phyloP scores from a whole-genome alignment of 2,888 invertebrate species.

The Lithophane semibrunnea region DNA sequence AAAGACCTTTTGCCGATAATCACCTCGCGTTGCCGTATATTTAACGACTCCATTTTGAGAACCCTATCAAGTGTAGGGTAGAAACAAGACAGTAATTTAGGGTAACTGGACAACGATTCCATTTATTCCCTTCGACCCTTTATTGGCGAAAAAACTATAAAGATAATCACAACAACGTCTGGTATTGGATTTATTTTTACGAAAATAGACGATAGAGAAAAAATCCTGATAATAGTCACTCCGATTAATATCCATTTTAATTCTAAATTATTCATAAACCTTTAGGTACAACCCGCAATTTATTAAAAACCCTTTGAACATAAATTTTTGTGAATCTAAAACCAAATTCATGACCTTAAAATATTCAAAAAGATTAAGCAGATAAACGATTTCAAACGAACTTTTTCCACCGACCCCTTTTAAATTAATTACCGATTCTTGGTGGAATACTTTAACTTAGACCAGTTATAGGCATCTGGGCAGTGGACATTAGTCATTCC shows the following conservation, averaged over 20 bases:
- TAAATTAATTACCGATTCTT: slow-evolving; percentile 46
- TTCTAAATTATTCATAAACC: background rate
- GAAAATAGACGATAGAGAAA: background rate
- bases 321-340: slow-evolving; percentile 14
- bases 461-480: slow-evolving; percentile 25
- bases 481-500: slow-evolving; percentile 25
- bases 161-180: slow-evolving; percentile 5
- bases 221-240: background rate
- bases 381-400: slow-evolving; percentile 15
- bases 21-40: slow-evolving; percentile 56
- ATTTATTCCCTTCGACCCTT: slow-evolving; percentile 28
- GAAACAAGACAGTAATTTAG: slow-evolving; percentile 45
- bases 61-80: slow-evolving; percentile 44
- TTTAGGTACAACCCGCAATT: background rate
- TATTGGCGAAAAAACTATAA: slow-evolving; percentile 16
- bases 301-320: slow-evolving; percentile 10
- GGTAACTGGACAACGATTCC: slow-evolving; percentile 23
- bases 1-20: slow-evolving; percentile 61
- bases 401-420: slow-evolving; percentile 20
- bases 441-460: slow-evolving; percentile 9
- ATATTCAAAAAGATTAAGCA: slow-evolving; percentile 26
- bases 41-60: slow-evolving; percentile 63
- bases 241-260: background rate
- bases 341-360: slow-evolving; percentile 31
- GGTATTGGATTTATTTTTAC: background rate